Evolutionary conservation across 2,113 vertebrate species (phyloP).

Genomic region (Apodemus sylvaticus): DNA sequence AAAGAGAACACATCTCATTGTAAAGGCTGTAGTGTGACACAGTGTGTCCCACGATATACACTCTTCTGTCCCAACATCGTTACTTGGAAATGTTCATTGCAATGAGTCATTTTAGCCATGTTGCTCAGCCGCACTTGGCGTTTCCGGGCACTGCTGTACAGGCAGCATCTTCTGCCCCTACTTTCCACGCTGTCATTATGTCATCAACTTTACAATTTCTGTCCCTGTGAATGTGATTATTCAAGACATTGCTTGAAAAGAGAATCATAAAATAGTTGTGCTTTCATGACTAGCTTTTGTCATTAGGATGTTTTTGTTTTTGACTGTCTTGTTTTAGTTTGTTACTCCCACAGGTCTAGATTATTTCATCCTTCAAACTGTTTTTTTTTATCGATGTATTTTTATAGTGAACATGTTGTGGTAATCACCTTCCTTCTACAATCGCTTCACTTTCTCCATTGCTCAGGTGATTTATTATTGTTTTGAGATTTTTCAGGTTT

Average conservation of each 20-base stretch:
- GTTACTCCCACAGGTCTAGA: background rate
- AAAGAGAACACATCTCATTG: background rate
- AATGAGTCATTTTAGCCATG: background rate
- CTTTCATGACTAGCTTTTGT: background rate
- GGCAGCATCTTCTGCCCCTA: too few relatives aligned
- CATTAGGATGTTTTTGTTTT: background rate
- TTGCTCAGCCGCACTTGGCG: background rate
- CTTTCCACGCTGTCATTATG: background rate
- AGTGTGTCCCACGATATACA: background rate
- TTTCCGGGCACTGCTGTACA: background rate
- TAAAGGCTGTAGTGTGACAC: background rate
- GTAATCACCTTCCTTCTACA: background rate
- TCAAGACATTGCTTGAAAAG: background rate
- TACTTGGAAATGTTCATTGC: background rate
- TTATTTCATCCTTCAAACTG: background rate
- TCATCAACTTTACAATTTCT: background rate
- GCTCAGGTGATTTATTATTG: background rate
- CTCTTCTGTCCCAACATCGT: background rate
- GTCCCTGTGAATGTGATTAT: background rate
- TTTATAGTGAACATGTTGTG: conserved; percentile 15
- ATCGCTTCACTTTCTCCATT: background rate
- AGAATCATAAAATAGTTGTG: background rate
- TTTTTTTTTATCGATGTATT: background rate
- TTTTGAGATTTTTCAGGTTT: background rate
- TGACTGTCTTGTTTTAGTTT: background rate